These are phyloP conservation scores for Resseliella maxima DNA, from an alignment of 2,888 invertebrate genomes.

Conservation along the genomic window DNA sequence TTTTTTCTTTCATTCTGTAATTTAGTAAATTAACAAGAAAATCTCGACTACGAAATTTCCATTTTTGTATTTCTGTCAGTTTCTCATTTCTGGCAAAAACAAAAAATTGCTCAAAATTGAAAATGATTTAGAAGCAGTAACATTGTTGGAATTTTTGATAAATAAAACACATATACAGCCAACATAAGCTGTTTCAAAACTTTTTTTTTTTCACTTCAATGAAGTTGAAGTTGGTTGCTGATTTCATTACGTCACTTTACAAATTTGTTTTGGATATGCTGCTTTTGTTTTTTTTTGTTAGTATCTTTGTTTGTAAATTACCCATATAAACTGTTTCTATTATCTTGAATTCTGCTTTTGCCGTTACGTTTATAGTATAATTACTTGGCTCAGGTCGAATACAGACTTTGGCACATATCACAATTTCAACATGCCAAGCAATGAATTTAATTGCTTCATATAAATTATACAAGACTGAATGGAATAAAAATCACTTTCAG, in stretches of 20 bases:
- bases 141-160: neutral
- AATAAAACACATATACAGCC: neutral
- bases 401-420: conserved; percentile 1
- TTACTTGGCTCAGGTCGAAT: neutral
- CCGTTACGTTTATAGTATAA: neutral
- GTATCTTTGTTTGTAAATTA: neutral
- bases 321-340: neutral
- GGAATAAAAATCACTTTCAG: neutral
- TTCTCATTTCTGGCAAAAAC: neutral
- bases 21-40: neutral
- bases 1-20: neutral
- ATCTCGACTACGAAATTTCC: conserved; percentile 35
- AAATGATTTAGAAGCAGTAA: neutral
- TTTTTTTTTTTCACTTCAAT: neutral
- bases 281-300: neutral
- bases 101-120: neutral
- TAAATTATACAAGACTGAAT: neutral
- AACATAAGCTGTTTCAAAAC: neutral
- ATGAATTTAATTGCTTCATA: conserved; percentile 24
- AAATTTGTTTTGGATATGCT: conserved; percentile 35
- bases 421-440: neutral
- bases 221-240: neutral
- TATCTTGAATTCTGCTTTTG: neutral
- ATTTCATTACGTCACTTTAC: conserved; percentile 36
- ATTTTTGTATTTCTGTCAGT: conserved; percentile 25